phyloP scores from a whole-genome alignment of 2,113 vertebrate species.

The Entomyzon cyanotis region DNA sequence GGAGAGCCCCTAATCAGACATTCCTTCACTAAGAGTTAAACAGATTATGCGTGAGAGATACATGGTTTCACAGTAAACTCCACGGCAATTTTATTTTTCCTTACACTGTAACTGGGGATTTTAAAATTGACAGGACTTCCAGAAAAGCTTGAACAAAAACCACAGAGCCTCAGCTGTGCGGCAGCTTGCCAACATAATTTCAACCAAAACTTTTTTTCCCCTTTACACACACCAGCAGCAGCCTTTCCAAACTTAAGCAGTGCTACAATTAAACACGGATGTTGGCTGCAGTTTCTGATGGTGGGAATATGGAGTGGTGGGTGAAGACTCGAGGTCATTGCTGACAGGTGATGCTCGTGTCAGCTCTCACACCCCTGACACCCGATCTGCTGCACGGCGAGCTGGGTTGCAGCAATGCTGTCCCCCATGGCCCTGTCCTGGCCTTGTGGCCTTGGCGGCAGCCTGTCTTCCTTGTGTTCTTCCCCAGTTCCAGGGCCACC shows the following conservation, averaged over 20 bases:
- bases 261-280: not conserved
- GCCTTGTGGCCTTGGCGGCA: rapidly evolving
- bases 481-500: not conserved
- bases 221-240: not conserved
- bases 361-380: rapidly evolving
- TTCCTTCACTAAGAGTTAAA: not conserved
- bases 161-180: not conserved
- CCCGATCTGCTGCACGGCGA: rapidly evolving
- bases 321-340: not conserved
- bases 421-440: rapidly evolving
- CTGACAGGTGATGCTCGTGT: not conserved
- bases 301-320: not conserved
- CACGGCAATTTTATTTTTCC: constrained; percentile 17
- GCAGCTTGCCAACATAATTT: not conserved
- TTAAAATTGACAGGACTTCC: not conserved
- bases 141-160: not conserved
- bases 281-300: not conserved
- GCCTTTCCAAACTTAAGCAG: not conserved
- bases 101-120: not conserved
- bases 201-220: not conserved
- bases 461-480: not conserved
- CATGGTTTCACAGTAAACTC: not conserved
- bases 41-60: not conserved
- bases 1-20: not conserved
- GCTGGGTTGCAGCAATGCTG: not conserved